phyloP scores from a whole-genome alignment of 2,113 vertebrate species.

The Nerophis ophidion region DNA sequence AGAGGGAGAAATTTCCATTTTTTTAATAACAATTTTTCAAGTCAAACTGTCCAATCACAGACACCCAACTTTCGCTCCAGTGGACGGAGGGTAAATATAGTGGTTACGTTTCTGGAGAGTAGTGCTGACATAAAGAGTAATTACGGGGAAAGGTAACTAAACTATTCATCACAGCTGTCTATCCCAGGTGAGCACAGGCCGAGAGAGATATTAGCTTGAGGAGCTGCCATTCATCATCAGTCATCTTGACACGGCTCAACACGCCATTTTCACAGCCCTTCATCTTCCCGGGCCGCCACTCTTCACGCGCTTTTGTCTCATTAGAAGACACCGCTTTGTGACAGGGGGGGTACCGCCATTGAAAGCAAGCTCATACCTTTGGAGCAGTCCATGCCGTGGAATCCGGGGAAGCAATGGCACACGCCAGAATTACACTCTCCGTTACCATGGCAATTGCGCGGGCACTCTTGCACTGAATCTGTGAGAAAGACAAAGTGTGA shows the following conservation, averaged over 20 bases:
- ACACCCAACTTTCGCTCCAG: conserved; percentile 7
- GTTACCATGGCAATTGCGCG: conserved; percentile 94
- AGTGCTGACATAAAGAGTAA: conserved; percentile 70
- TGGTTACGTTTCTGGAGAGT: conserved; percentile 51
- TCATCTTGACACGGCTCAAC: conserved; percentile 51
- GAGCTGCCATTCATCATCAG: conserved; percentile 70
- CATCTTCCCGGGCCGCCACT: conserved; percentile 21
- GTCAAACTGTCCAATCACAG: conserved; percentile 11
- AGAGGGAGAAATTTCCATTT: conserved; percentile 24
- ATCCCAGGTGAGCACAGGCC: conserved; percentile 66
- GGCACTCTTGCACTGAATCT: conserved; percentile 98
- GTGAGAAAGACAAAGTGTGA: conserved; percentile 57
- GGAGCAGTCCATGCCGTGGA: conserved; percentile 94
- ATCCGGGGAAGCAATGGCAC: conserved; percentile 97
- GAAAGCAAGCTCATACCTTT: conserved; percentile 80
- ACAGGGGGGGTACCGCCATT: conserved; percentile 15
- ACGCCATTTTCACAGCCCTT: conserved; percentile 30
- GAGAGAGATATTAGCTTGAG: conserved; percentile 53
- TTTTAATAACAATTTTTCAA: conserved; percentile 23
- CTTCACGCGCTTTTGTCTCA: conserved; percentile 23
- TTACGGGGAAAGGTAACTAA: conserved; percentile 70
- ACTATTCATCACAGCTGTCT: conserved; percentile 73
- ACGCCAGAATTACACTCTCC: conserved; percentile 95
- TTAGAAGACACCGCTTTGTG: conserved; percentile 20
- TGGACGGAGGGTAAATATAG: conserved; percentile 49